Percentiles rank a stretch among this genome's conserved stretches.
These are phyloP conservation scores for Scleropages formosus DNA, from an alignment of 2,797 vertebrate species.

Conservation along the genomic window DNA sequence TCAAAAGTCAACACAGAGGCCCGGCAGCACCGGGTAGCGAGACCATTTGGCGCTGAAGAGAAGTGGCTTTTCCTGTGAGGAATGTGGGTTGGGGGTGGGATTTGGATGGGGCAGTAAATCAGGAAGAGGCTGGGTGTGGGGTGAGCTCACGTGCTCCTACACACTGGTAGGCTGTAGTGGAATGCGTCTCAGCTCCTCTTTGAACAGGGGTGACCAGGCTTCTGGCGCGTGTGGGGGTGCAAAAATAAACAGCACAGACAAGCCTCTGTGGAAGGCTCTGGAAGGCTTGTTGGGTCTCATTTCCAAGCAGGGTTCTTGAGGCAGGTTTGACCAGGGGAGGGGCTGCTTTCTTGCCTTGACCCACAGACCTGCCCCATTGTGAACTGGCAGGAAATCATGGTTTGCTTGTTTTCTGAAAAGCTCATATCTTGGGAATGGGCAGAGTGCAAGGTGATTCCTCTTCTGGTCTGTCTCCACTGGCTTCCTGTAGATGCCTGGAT, in stretches of 20 bases:
- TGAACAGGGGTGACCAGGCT: conserved; percentile 25
- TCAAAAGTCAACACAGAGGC: neutral
- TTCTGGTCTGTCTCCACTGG: conserved; percentile 40
- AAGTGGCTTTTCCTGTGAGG: conserved; percentile 16
- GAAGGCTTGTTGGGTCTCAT: neutral
- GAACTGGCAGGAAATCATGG: conserved; percentile 20
- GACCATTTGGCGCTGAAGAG: conserved; percentile 23
- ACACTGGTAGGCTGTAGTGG: conserved; percentile 29
- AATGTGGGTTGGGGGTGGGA: conserved; percentile 30
- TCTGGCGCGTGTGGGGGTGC: conserved; percentile 29
- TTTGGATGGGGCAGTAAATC: conserved; percentile 30
- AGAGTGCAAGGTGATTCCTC: conserved; percentile 48
- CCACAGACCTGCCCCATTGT: conserved; percentile 44
- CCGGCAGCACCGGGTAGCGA: conserved; percentile 12
- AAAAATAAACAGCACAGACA: conserved; percentile 50
- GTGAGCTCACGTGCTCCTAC: conserved; percentile 41
- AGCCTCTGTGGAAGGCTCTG: conserved; percentile 13
- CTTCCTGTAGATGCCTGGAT: conserved; percentile 19
- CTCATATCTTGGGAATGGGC: conserved; percentile 40
- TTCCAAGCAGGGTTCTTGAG: neutral
- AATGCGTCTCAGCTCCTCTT: conserved; percentile 32
- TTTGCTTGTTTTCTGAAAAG: conserved; percentile 34
- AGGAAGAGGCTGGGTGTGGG: neutral
- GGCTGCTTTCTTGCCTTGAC: conserved; percentile 47
- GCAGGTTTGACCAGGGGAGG: conserved; percentile 28